These are phyloP conservation scores for Helleia helle DNA, from an alignment of 2,888 invertebrate genomes.

Conservation along the genomic window DNA sequence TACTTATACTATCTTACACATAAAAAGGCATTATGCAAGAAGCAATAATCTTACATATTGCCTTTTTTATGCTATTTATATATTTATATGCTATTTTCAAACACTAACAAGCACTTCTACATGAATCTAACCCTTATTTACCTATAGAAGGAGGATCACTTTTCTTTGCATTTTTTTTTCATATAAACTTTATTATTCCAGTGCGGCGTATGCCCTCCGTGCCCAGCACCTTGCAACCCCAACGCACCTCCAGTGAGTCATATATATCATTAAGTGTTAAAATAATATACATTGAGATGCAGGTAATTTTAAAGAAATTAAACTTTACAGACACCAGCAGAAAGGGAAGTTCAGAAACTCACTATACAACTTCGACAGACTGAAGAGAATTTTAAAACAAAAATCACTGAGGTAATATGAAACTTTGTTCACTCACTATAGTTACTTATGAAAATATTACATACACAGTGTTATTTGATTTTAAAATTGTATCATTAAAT, in stretches of 20 bases:
- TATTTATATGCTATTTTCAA: too few relatives aligned
- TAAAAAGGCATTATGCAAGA: too few relatives aligned
- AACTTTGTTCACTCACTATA: neutral
- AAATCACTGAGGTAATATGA: constrained; percentile 77
- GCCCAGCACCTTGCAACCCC: constrained; percentile 59
- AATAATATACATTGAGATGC: neutral
- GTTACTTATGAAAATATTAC: neutral
- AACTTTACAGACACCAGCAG: constrained; percentile 50
- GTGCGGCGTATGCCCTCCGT: constrained; percentile 61
- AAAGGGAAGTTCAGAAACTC: constrained; percentile 73
- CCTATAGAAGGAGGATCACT: too few relatives aligned
- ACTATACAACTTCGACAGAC: constrained; percentile 76
- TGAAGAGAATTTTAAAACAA: constrained; percentile 79
- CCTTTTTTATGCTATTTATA: too few relatives aligned
- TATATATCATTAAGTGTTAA: neutral
- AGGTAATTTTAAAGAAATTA: neutral
- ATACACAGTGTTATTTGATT: too few relatives aligned
- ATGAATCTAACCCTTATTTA: too few relatives aligned
- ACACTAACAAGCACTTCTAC: too few relatives aligned
- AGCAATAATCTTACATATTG: too few relatives aligned
- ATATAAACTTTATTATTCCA: too few relatives aligned
- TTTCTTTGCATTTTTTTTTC: too few relatives aligned
- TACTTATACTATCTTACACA: too few relatives aligned
- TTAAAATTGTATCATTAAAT: too few relatives aligned
- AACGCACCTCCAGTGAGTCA: constrained; percentile 48